Evolutionary conservation across 1,140 invertebrate genomes (phyloP).

Genomic region (Leptinotarsa defecta): DNA sequence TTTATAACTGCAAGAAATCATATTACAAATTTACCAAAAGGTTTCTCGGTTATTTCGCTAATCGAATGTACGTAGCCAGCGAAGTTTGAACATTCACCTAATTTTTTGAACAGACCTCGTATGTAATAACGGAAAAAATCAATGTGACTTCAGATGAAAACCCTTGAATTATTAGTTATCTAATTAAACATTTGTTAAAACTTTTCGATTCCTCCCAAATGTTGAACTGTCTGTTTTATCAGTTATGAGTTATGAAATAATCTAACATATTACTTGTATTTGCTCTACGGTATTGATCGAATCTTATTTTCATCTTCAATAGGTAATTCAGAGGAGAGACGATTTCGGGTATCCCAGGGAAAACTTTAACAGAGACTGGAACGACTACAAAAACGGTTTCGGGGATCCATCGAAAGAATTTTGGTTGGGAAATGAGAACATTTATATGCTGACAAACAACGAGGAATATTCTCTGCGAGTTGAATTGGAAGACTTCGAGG

Average conservation of each 20-base stretch:
- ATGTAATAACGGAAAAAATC: no score
- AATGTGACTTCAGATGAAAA: no score
- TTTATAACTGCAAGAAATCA: no score
- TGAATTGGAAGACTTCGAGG: conserved; percentile 92
- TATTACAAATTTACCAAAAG: no score
- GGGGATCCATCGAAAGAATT: conserved; percentile 88
- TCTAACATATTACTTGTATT: neutral
- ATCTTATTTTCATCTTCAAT: conserved; percentile 19
- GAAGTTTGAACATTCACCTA: no score
- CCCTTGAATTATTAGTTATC: no score
- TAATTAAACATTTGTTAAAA: no score
- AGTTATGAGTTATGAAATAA: neutral
- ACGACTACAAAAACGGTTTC: conserved; percentile 95
- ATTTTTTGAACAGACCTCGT: no score
- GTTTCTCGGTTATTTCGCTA: no score
- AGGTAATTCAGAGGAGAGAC: conserved; percentile 89
- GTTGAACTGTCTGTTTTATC: neutral
- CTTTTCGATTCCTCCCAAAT: no score
- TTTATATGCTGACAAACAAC: conserved; percentile 94
- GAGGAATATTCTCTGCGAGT: conserved; percentile 87
- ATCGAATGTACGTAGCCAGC: no score
- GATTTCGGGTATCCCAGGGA: conserved; percentile 85
- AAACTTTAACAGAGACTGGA: conserved; percentile 93
- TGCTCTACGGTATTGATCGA: neutral
- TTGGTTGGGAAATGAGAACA: conserved; percentile 93